Percentiles rank a stretch among this genome's conserved stretches.
These are phyloP conservation scores for Drosophila mojavensis DNA, from an alignment of 1,140 invertebrate species.

Conservation along the genomic window DNA sequence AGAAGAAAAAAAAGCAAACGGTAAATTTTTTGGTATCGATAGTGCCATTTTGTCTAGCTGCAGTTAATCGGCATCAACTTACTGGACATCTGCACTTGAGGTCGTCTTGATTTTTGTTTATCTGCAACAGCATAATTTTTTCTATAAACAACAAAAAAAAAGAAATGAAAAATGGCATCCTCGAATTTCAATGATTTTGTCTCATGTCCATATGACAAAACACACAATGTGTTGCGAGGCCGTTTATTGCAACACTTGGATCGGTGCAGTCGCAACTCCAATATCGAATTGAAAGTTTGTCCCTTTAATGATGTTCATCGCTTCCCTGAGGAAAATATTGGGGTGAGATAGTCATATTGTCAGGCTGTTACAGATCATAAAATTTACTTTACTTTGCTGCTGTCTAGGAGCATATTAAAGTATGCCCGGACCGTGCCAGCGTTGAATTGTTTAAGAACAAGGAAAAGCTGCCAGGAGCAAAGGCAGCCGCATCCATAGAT, in stretches of 20 bases:
- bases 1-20: not conserved
- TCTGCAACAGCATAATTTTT: not conserved
- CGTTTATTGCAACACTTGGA: constrained; percentile 21
- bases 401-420: constrained; percentile 21
- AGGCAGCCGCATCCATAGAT: not conserved
- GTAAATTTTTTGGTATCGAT: not conserved
- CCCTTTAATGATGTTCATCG: constrained; percentile 31
- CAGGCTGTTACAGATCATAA: not conserved
- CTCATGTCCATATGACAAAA: constrained; percentile 16
- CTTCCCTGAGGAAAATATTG: not conserved
- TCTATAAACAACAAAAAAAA: too few species aligned
- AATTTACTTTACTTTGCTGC: not conserved
- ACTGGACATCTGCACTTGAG: not conserved
- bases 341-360: constrained; percentile 16
- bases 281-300: not conserved
- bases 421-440: not conserved
- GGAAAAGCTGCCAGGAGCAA: not conserved
- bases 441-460: not conserved
- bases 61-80: not conserved
- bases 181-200: constrained; percentile 14
- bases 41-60: not conserved
- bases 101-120: not conserved
- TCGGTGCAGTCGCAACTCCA: constrained; percentile 4
- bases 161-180: not conserved
- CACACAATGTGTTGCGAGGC: constrained; percentile 9